A percentile compares a stretch with the other conserved stretches of the same genome.
Conservation (phyloP, 1,140 invertebrate species). For the Leptopilina clavipes region DNA sequence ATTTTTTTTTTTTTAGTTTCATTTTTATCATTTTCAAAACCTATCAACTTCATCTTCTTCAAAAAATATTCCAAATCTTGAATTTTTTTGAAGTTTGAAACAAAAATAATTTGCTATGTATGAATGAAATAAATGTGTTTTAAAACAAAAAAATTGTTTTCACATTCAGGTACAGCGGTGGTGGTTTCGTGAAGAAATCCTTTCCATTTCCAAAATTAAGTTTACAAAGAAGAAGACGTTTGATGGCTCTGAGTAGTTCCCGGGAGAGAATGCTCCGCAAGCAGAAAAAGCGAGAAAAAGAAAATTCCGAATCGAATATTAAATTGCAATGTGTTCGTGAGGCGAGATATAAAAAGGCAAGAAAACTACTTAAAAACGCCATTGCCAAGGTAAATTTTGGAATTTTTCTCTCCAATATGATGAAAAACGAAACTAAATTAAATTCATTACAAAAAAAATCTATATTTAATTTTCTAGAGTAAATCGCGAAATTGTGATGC, state of each 20-base stretch:
- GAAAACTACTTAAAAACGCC: constrained; percentile 74
- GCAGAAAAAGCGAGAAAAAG: constrained; percentile 70
- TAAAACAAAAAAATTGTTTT: constrained; percentile 5
- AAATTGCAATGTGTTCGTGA: constrained; percentile 67
- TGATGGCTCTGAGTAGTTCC: constrained; percentile 71
- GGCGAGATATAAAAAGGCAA: constrained; percentile 73
- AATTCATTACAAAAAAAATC: too few species aligned
- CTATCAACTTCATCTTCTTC: too few species aligned
- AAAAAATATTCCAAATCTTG: too few species aligned
- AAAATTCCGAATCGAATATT: constrained; percentile 55
- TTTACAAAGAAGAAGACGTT: constrained; percentile 73
- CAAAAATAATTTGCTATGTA: too few species aligned
- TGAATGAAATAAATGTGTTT: too few species aligned
- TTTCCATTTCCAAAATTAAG: constrained; percentile 77
- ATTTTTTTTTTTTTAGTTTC: too few species aligned
- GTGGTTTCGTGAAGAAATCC: constrained; percentile 79
- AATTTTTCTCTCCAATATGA: too few species aligned
- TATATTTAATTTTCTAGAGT: constrained; percentile 44
- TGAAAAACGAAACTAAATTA: too few species aligned
- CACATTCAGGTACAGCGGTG: constrained; percentile 72
- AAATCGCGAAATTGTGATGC: constrained; percentile 40
- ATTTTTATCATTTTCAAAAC: too few species aligned
- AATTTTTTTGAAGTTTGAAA: too few species aligned
- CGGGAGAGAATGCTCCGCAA: constrained; percentile 71
- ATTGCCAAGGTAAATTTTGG: constrained; percentile 70